These are phyloP conservation scores for Quiscalus mexicanus DNA, from an alignment of 2,113 vertebrate genomes.

Conservation along the genomic window DNA sequence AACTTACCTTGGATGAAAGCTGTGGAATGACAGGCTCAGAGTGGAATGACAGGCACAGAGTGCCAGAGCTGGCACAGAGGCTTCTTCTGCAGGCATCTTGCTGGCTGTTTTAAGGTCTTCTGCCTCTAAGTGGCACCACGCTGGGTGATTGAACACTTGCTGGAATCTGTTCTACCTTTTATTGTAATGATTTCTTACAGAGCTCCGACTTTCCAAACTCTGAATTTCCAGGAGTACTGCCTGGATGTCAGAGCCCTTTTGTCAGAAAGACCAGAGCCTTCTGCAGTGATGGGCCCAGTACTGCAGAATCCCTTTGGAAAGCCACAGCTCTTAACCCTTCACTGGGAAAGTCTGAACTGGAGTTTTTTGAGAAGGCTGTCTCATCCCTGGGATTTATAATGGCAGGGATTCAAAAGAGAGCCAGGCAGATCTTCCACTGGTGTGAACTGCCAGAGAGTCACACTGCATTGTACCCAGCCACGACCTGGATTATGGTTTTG, in stretches of 20 bases:
- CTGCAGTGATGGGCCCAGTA: conserved; percentile 7
- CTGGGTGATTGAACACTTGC: conserved; percentile 37
- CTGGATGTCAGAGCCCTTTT: conserved; percentile 12
- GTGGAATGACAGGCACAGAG: conserved; percentile 22
- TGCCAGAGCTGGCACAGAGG: background rate
- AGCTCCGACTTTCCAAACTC: background rate
- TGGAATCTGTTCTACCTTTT: conserved; percentile 42
- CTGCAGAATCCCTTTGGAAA: conserved; percentile 51
- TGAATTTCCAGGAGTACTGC: background rate
- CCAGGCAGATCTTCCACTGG: background rate
- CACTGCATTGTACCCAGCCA: background rate
- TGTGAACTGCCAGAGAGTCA: background rate
- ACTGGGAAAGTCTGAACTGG: background rate
- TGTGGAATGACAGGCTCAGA: background rate
- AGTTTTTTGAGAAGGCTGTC: background rate
- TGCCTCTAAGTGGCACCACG: conserved; percentile 19
- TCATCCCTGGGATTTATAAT: background rate
- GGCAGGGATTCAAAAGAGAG: background rate
- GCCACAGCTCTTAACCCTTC: conserved; percentile 4
- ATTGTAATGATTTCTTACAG: conserved; percentile 33
- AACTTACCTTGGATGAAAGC: background rate
- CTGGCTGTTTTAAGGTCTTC: conserved; percentile 5
- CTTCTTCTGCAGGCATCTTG: conserved; percentile 23
- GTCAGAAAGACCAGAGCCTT: conserved; percentile 44
- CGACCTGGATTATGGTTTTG: background rate